Evolutionary conservation across 2,888 invertebrate genomes (phyloP).

Genomic region (Ectemnius cavifrons): DNA sequence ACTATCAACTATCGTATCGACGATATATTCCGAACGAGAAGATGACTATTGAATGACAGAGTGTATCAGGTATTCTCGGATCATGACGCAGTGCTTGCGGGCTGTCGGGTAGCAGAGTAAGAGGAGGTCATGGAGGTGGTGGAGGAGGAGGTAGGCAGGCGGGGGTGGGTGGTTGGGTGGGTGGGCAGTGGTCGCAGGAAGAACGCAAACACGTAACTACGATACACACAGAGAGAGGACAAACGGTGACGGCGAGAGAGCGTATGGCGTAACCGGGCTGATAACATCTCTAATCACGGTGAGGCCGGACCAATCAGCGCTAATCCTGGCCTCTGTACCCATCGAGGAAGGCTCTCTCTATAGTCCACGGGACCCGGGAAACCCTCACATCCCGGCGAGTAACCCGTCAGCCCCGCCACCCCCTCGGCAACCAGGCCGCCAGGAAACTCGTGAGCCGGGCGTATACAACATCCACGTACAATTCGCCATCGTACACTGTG

Average conservation of each 20-base stretch:
- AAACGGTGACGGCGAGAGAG: slow-evolving; percentile 54
- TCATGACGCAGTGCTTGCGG: background rate
- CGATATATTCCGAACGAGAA: background rate
- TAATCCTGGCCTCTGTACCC: slow-evolving; percentile 73
- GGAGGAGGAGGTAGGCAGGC: background rate
- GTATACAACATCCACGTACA: slow-evolving; percentile 64
- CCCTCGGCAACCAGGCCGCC: slow-evolving; percentile 14
- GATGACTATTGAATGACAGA: slow-evolving; percentile 9
- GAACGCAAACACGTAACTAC: slow-evolving; percentile 63
- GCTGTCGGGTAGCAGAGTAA: background rate
- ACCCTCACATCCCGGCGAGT: slow-evolving; percentile 60
- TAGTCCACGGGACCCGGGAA: slow-evolving; percentile 68
- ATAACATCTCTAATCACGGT: slow-evolving; percentile 78
- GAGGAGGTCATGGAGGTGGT: background rate
- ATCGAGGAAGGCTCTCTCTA: slow-evolving; percentile 60
- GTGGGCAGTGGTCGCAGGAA: slow-evolving; percentile 45
- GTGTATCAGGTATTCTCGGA: background rate
- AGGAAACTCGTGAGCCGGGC: slow-evolving; percentile 62
- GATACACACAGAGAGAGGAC: slow-evolving; percentile 48
- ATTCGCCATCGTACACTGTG: slow-evolving; percentile 55
- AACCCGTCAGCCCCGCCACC: slow-evolving; percentile 30
- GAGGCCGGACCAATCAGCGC: slow-evolving; percentile 77
- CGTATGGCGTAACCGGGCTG: slow-evolving; percentile 66
- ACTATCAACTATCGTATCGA: background rate
- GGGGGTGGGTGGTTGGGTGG: background rate